Conservation (phyloP, 2,113 vertebrate species). For the Chloropsis hardwickii region DNA sequence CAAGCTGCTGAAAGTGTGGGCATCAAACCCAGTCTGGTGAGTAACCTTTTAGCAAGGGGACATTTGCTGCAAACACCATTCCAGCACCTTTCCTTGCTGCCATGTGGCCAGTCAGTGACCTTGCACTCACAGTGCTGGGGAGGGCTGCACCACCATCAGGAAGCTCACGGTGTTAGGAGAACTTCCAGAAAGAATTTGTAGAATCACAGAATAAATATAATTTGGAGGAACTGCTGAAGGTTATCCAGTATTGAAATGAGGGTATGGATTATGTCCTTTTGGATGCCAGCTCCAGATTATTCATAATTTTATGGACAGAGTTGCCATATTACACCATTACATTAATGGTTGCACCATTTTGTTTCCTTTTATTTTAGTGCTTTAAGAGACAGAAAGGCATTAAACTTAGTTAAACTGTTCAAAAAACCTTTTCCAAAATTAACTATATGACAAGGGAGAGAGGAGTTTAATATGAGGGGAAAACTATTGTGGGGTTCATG, state of each 20-base stretch:
- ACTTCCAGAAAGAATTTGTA: background rate
- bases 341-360: background rate
- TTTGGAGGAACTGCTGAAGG: background rate
- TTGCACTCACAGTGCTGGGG: background rate
- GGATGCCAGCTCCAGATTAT: background rate
- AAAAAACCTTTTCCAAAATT: background rate
- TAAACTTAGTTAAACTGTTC: background rate
- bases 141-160: background rate
- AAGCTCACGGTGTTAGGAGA: background rate
- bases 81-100: background rate
- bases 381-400: background rate
- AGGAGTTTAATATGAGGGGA: background rate
- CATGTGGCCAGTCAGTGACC: background rate
- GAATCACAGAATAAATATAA: background rate
- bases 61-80: background rate
- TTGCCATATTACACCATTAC: background rate
- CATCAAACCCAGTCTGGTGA: conserved; percentile 95
- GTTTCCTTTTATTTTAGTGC: background rate
- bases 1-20: conserved; percentile 95
- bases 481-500: background rate
- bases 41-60: conserved; percentile 36
- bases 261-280: background rate
- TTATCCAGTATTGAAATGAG: background rate
- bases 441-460: background rate
- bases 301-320: background rate